These are phyloP conservation scores for Drosophila auraria DNA, from an alignment of 1,140 invertebrate species.

Conservation along the genomic window DNA sequence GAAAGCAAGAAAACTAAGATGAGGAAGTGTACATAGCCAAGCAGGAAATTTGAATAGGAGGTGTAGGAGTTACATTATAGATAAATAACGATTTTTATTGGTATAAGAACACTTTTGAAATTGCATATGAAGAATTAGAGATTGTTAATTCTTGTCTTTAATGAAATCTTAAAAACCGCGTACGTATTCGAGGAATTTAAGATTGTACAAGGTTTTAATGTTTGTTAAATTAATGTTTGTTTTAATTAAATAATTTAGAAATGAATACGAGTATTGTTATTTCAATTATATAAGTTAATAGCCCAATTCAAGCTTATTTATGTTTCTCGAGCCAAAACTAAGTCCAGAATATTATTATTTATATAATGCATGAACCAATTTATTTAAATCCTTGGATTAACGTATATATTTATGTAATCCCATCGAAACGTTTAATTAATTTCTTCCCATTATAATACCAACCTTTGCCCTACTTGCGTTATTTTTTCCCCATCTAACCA, in stretches of 20 bases:
- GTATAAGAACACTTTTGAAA: not conserved
- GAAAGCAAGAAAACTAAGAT: not conserved
- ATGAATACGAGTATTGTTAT: not conserved
- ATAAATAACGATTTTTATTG: not conserved
- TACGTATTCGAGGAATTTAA: not conserved
- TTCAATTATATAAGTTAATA: not conserved
- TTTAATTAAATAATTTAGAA: not conserved
- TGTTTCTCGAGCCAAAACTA: not conserved
- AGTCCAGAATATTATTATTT: no score
- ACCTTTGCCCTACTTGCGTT: conserved; percentile 2
- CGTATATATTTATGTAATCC: not conserved
- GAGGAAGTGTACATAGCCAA: conserved; percentile 18
- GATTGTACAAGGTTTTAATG: not conserved
- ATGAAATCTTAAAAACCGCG: no score
- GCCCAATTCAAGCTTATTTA: not conserved
- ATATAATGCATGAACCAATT: no score
- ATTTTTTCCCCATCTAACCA: conserved; percentile 6
- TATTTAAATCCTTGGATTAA: not conserved
- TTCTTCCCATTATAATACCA: not conserved
- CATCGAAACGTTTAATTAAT: not conserved
- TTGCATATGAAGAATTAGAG: not conserved
- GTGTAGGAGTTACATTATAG: not conserved
- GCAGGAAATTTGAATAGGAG: conserved; percentile 1
- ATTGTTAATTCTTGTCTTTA: no score
- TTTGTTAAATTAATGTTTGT: no score